A percentile compares a stretch with the other conserved stretches of the same genome.
Conservation (phyloP, 1,140 invertebrate species). For the Pemphigus obesinymphae region DNA sequence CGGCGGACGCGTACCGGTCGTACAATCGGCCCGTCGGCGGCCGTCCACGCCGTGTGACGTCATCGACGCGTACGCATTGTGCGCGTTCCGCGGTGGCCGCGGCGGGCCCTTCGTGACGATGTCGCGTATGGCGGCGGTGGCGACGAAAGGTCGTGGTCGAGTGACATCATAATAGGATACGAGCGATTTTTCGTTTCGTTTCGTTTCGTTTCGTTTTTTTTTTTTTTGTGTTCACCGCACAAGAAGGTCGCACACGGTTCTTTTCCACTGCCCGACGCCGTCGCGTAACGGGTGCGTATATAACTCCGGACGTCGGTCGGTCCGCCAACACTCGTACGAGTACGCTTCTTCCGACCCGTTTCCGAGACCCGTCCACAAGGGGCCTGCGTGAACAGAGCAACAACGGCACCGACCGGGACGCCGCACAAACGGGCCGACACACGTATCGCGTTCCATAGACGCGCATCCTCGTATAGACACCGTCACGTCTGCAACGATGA, state of each 20-base stretch:
- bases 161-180: not conserved
- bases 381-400: too few species aligned
- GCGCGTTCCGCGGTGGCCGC: not conserved
- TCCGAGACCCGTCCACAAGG: not conserved
- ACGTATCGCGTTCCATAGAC: too few species aligned
- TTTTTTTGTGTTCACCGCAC: not conserved
- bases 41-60: not conserved
- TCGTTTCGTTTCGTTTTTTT: not conserved
- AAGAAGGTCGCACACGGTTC: not conserved
- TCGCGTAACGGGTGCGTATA: not conserved
- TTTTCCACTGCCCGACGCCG: not conserved
- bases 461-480: too few species aligned
- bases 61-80: not conserved
- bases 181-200: too few species aligned
- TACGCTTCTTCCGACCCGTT: not conserved
- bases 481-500: not conserved
- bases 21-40: too few species aligned
- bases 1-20: too few species aligned
- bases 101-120: not conserved
- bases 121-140: not conserved
- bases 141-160: not conserved
- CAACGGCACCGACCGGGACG: not conserved
- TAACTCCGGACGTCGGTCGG: not conserved
- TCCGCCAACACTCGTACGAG: not conserved
- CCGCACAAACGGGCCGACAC: too few species aligned